Evolutionary conservation across 2,888 invertebrate genomes (phyloP), one percentile per base, ranked within the genome.

Genomic region (Halictus ligatus): DNA sequence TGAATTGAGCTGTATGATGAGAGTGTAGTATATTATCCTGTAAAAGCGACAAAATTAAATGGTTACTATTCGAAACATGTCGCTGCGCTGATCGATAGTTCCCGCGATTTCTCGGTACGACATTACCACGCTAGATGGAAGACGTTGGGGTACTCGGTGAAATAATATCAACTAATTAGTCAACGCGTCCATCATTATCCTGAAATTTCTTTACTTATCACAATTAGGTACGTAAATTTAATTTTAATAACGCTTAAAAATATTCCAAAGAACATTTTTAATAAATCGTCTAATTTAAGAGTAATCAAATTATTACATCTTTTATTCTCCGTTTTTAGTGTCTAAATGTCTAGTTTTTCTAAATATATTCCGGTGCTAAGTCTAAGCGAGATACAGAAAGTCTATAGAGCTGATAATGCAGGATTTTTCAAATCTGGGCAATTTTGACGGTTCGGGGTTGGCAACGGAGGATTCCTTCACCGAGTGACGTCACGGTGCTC

Each of bases 401-500:
- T 15, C 29, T 15, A 7, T 7, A 29, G 15, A 29, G 60, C 15
- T 6, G 64, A 64, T 64, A 64, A 64, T 7, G 29, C 15, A 64
- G 64, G 15, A 15, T 29, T 64, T 29, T 29, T 64, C 29, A 15
- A 15, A 15, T 29, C 0, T 25, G 64, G 64, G 15, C 29, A 29
- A 64, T 64, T 60, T 64, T 29, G 7, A n/a, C 2, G 25, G 6
- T 25, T 2, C 15, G 25, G 5, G 3, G 29, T 64, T 64, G 29
- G 29, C 29, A 29, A 29, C n/a, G 15, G 15, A 15, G 25, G 15
- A 29, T 64, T 64, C 29, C 29, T 29, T 15, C 64, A 29, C 35
- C n/a, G 40, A 40, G 84, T 88, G 89, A 90, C 89, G 90, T 89
- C 86, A 85, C 50, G 35, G 81, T 69, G 64, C 72, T 83, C 74